phyloP scores from a whole-genome alignment of 2,113 vertebrate genomes.

The Percopsis transmontana region DNA sequence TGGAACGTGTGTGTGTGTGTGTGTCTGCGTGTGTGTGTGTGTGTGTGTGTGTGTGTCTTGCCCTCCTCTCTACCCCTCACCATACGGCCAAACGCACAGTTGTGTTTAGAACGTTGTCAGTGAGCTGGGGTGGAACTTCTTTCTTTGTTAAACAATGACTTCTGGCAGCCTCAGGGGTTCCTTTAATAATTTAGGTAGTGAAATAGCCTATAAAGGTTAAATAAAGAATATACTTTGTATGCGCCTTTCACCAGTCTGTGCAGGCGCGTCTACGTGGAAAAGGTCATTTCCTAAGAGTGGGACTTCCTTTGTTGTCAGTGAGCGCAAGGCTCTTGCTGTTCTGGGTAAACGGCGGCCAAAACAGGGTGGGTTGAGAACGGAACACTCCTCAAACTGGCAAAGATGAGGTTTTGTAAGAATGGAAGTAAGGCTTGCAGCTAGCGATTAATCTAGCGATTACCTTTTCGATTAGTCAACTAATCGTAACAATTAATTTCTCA shows the following conservation, averaged over 20 bases:
- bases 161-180: not conserved
- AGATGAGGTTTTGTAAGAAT: too few relatives aligned
- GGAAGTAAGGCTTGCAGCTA: too few relatives aligned
- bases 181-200: constrained; percentile 5
- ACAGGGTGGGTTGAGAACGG: too few relatives aligned
- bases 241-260: not conserved
- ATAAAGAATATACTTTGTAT: not conserved
- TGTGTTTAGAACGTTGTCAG: too few relatives aligned
- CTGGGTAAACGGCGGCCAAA: too few relatives aligned
- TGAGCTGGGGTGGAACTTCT: not conserved
- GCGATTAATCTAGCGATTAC: too few relatives aligned
- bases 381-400: too few relatives aligned
- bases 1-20: not conserved
- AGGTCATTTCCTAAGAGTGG: constrained; percentile 12
- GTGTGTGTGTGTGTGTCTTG: not conserved
- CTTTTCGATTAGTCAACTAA: too few relatives aligned
- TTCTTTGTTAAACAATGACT: not conserved
- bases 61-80: too few relatives aligned
- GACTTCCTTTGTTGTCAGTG: not conserved
- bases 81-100: too few relatives aligned
- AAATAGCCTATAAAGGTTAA: constrained; percentile 10
- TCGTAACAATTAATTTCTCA: too few relatives aligned
- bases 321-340: too few relatives aligned
- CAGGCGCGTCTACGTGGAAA: not conserved
- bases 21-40: not conserved